A percentile compares a stretch with the other conserved stretches of the same genome.
Evolutionary conservation across 2,797 vertebrate genomes (phyloP).

Genomic region (Calcarius lapponicus): DNA sequence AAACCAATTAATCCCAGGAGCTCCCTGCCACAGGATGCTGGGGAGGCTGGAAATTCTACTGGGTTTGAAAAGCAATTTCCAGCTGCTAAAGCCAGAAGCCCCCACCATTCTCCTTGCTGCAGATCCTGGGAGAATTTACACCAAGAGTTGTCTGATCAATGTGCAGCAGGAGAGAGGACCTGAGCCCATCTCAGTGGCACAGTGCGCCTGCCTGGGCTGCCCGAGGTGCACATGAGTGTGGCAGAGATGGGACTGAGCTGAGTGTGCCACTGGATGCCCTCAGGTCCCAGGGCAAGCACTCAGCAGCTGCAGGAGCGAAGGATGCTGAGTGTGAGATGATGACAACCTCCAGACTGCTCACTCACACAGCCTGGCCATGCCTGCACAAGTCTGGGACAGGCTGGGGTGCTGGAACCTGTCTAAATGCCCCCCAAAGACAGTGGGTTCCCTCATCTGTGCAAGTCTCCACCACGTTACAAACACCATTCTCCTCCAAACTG

Average conservation of each 20-base stretch:
- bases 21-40: neutral
- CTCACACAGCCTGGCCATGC: neutral
- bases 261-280: neutral
- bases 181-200: neutral
- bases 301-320: neutral
- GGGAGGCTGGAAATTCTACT: neutral
- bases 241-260: neutral
- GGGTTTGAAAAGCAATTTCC: neutral
- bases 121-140: neutral
- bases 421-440: neutral
- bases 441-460: neutral
- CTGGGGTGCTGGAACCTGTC: neutral
- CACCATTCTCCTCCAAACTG: neutral
- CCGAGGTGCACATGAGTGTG: fast-evolving
- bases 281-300: neutral
- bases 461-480: neutral
- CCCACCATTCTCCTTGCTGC: neutral
- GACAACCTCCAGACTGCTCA: neutral
- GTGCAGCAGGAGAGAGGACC: neutral
- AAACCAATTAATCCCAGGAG: neutral
- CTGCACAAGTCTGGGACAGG: neutral
- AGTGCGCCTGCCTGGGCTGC: neutral
- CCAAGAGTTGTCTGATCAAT: neutral
- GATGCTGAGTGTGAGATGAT: neutral
- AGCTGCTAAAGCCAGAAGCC: neutral